Evolutionary conservation across 1,140 invertebrate species (phyloP), one percentile per base, ranked within the genome.

Genomic region (Euglossa dilemma): DNA sequence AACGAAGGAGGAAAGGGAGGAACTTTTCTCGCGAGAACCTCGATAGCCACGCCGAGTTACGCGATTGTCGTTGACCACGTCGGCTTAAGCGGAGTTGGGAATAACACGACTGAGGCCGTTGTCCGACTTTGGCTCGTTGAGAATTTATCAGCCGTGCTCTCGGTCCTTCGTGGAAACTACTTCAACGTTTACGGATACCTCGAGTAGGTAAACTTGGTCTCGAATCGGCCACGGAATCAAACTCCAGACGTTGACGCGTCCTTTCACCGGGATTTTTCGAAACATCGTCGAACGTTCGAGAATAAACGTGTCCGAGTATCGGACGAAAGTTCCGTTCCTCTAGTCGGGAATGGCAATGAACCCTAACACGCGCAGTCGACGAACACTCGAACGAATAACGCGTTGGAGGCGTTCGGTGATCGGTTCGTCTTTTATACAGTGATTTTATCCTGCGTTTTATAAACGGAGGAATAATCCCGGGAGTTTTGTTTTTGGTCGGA

Each of bases 61-160:
- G 23, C 75, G 75, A 77, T 67, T 67, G 63, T 77, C 50, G 56
- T 63, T 66, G 74, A 52, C 74, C 59, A 36, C 18, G 25, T 78
- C 54, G 64, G 74, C 57, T 43, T 45, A 69, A 71, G 43, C 16
- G 54, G 45, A 25, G 47, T 52, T n/a, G 50, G 36, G 45, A 79
- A 71, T 63, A 59, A 70, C 72, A 59, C 56, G 52, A n/a, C 61
- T 20, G 28, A 81, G 36, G 14, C 70, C 45, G 70, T 45, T 45
- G 70, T 56, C 50, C 63, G 67, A 72, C 52, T 43, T 52, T 45
- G 75, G 20, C 25, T 45, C n/a, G 28, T 28, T 28, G 69, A 72
- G 45, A 52, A 80, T 72, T 72, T 72, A 72, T 72, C 77, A 61
- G 45, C 56, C 45, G 56, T 57, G n/a, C 9, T 43, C 12, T 43